Conservation (phyloP, 1,140 invertebrate genomes). For the Ostrea denselamellosa region DNA sequence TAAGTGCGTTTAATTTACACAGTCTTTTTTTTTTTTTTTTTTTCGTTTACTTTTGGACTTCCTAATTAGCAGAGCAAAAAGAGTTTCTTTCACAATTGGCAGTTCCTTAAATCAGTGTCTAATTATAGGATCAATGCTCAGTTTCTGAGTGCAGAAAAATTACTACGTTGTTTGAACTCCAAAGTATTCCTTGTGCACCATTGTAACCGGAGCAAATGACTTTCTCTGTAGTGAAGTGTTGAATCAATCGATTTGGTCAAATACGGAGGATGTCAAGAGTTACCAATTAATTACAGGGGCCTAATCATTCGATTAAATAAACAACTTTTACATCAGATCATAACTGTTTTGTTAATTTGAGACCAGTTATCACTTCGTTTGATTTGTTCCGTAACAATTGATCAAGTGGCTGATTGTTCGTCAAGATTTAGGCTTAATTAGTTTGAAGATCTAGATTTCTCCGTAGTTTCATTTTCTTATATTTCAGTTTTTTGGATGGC, state of each 20-base stretch:
- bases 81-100: slow-evolving; percentile 25
- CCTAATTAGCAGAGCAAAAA: slow-evolving; percentile 19
- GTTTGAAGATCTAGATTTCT: not conserved
- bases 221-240: slow-evolving; percentile 14
- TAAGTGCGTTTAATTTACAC: not conserved
- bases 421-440: not conserved
- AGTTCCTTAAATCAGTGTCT: slow-evolving; percentile 35
- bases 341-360: slow-evolving; percentile 27
- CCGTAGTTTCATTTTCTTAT: not conserved
- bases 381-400: not conserved
- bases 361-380: slow-evolving; percentile 2
- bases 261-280: slow-evolving; percentile 5
- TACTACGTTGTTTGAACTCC: slow-evolving; percentile 26
- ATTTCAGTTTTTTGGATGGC: not conserved
- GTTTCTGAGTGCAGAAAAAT: slow-evolving; percentile 27
- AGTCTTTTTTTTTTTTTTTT: not conserved
- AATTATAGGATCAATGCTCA: not conserved
- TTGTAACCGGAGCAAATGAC: slow-evolving; percentile 14
- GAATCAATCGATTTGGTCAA: slow-evolving; percentile 33
- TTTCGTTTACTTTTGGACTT: not conserved
- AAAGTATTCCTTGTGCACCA: not conserved
- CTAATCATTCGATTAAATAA: slow-evolving; percentile 39
- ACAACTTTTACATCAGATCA: slow-evolving; percentile 38
- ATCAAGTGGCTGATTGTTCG: slow-evolving; percentile 13
- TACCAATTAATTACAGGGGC: not conserved